Conservation (phyloP, 2,797 vertebrate genomes). For the Microctenopoma stevenorrisi region DNA sequence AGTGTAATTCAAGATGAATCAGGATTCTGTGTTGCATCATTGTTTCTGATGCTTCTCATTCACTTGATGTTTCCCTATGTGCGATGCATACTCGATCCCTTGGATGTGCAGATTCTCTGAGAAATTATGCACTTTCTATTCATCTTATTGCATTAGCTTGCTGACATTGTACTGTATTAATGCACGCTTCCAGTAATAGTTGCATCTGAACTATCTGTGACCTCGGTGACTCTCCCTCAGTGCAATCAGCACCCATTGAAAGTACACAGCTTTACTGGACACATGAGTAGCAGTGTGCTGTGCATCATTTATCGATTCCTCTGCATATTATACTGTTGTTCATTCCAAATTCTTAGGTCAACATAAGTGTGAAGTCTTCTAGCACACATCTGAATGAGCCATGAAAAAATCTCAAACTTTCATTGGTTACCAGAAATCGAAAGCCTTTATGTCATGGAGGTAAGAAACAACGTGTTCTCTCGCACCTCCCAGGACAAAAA, state of each 20-base stretch:
- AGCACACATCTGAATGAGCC: conserved; percentile 4
- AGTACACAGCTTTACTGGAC: conserved; percentile 64
- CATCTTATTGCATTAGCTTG: conserved; percentile 29
- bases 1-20: conserved; percentile 74
- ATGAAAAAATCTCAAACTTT: conserved; percentile 9
- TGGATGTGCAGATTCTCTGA: conserved; percentile 11
- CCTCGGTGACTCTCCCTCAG: conserved; percentile 59
- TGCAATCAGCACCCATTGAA: conserved; percentile 67
- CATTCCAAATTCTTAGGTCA: conserved; percentile 36
- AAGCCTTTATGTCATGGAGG: conserved; percentile 22
- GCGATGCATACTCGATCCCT: conserved; percentile 44
- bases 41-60: conserved; percentile 38
- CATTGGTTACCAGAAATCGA: conserved; percentile 28
- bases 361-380: conserved; percentile 19
- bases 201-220: conserved; percentile 62
- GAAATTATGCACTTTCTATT: conserved; percentile 36
- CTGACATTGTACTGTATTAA: conserved; percentile 39
- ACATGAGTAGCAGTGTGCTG: conserved; percentile 54
- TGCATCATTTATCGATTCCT: conserved; percentile 70
- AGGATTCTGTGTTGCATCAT: conserved; percentile 55
- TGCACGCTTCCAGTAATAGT: conserved; percentile 37
- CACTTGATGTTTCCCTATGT: conserved; percentile 43
- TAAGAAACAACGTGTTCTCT: conserved; percentile 31
- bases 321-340: conserved; percentile 52
- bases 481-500: conserved; percentile 33